Percentiles rank a stretch among this genome's conserved stretches.
phyloP scores from a whole-genome alignment of 2,113 vertebrate species.

The Poicephalus gulielmi region DNA sequence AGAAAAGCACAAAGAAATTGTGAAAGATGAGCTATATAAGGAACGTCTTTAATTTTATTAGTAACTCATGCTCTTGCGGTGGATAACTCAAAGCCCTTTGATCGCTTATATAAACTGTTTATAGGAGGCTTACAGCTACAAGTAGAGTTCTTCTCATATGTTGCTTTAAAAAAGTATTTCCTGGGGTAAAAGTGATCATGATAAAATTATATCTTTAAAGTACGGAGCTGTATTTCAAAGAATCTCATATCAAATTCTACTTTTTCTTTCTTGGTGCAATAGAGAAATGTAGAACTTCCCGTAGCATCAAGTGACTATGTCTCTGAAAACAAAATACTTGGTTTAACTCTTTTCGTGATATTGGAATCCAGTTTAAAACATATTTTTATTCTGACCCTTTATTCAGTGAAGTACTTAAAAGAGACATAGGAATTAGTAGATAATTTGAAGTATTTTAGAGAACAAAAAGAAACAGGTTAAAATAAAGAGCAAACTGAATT shows the following conservation, averaged over 20 bases:
- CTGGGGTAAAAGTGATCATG: not conserved
- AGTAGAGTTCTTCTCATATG: not conserved
- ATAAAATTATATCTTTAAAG: not conserved
- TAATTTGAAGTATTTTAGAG: not conserved
- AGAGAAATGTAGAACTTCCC: not conserved
- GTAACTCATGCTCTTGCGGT: not conserved
- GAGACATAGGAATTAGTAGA: not conserved
- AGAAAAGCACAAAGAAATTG: not conserved
- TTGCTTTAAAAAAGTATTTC: not conserved
- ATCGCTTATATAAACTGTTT: not conserved
- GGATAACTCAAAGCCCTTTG: not conserved
- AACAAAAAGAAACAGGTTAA: not conserved
- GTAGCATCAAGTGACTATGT: accelerated
- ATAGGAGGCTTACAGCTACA: not conserved
- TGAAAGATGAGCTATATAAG: not conserved
- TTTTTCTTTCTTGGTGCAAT: not conserved
- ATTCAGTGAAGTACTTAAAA: not conserved
- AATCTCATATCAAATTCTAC: not conserved
- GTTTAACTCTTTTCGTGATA: not conserved
- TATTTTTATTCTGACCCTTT: not conserved
- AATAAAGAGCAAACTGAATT: not conserved
- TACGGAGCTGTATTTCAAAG: not conserved
- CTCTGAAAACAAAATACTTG: not conserved
- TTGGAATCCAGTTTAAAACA: not conserved
- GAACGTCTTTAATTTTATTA: not conserved